phyloP scores from a whole-genome alignment of 2,888 invertebrate species.

The Caradrina kadenii region DNA sequence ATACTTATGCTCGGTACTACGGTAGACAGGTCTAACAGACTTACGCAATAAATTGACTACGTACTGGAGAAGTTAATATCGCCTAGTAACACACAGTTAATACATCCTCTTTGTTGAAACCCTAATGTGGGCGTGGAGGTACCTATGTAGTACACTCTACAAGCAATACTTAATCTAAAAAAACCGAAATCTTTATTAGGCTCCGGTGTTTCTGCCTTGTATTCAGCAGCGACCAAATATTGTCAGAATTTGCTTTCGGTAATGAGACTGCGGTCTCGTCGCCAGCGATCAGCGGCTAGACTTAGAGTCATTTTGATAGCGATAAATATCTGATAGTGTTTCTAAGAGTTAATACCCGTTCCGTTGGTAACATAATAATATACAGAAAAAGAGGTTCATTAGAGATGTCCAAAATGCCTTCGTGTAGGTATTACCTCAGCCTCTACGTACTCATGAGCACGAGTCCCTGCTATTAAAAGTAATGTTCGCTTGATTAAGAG shows the following conservation, averaged over 20 bases:
- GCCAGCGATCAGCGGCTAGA: background rate
- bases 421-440: too few relatives aligned
- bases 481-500: background rate
- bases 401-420: background rate
- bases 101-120: background rate
- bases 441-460: background rate
- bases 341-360: background rate
- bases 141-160: background rate
- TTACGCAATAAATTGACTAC: background rate
- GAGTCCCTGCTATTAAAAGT: background rate
- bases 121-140: background rate
- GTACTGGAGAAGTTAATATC: constrained; percentile 9
- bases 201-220: background rate
- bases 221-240: constrained; percentile 7
- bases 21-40: background rate
- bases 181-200: constrained; percentile 16
- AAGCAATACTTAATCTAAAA: constrained; percentile 4
- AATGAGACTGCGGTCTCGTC: constrained; percentile 7
- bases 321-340: background rate
- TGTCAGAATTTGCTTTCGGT: constrained; percentile 2
- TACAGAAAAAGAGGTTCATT: too few relatives aligned
- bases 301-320: too few relatives aligned
- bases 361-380: background rate
- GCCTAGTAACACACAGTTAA: background rate
- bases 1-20: background rate